Evolutionary conservation across 1,140 invertebrate species (phyloP).

Genomic region (Formica exsecta): DNA sequence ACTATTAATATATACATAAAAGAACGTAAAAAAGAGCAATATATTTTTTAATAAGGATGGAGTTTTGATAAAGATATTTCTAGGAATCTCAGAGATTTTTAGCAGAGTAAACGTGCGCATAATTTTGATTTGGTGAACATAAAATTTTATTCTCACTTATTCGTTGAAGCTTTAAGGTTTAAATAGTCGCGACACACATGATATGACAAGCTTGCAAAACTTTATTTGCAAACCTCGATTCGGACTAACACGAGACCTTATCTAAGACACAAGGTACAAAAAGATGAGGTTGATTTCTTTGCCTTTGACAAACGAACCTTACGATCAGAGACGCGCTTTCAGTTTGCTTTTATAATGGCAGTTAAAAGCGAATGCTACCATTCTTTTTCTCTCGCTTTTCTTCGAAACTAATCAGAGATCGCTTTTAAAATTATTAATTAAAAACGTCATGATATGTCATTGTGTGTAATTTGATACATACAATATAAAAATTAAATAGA

Average conservation of each 20-base stretch:
- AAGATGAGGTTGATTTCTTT: constrained; percentile 57
- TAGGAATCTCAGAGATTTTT: constrained; percentile 3
- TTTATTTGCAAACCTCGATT: constrained; percentile 58
- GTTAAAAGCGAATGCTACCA: constrained; percentile 11
- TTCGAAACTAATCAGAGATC: not conserved
- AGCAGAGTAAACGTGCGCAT: constrained; percentile 22
- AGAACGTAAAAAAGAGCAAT: not conserved
- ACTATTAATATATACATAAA: no score
- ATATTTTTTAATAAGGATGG: not conserved
- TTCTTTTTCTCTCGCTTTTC: not conserved
- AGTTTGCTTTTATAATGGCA: constrained; percentile 30
- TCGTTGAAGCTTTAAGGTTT: constrained; percentile 71
- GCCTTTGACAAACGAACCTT: constrained; percentile 43
- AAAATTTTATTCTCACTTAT: constrained; percentile 73
- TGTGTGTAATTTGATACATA: not conserved
- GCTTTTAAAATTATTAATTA: not conserved
- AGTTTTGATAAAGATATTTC: not conserved
- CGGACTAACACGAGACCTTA: constrained; percentile 57
- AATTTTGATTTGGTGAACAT: constrained; percentile 69
- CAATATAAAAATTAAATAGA: not conserved
- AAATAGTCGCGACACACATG: constrained; percentile 66
- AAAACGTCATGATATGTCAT: not conserved
- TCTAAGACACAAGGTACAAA: constrained; percentile 71
- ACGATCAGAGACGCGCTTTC: constrained; percentile 47
- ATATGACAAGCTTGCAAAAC: constrained; percentile 76